Conservation (phyloP, 1,140 invertebrate species). For the Neodiprion lecontei region DNA sequence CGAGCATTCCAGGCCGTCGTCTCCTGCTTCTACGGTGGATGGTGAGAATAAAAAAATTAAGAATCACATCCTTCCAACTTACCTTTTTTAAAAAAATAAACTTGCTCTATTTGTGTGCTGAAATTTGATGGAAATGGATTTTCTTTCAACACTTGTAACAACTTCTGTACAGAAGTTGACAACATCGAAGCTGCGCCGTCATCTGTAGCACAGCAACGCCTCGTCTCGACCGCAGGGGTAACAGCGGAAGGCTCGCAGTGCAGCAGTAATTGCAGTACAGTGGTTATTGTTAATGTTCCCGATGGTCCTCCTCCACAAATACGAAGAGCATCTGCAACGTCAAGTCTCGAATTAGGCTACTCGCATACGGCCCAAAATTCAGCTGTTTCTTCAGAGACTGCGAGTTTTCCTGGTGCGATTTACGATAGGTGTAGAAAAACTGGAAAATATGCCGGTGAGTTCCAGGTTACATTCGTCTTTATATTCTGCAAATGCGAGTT, state of each 20-base stretch:
- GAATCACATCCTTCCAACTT: background rate
- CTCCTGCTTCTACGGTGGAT: constrained; percentile 47
- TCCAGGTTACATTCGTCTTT: background rate
- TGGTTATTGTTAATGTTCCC: constrained; percentile 72
- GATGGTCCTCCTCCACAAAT: constrained; percentile 61
- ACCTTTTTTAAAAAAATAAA: background rate
- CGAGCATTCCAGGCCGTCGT: constrained; percentile 40
- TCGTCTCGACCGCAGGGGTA: constrained; percentile 43
- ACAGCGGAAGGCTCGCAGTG: constrained; percentile 75
- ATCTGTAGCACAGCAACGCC: constrained; percentile 30
- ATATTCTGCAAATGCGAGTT: background rate
- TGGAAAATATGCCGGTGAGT: constrained; percentile 51
- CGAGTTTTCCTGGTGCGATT: constrained; percentile 59
- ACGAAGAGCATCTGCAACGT: constrained; percentile 70
- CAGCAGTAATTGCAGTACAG: constrained; percentile 82
- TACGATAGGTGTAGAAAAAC: constrained; percentile 58
- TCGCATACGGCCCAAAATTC: constrained; percentile 86
- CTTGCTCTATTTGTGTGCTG: background rate
- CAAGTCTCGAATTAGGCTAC: constrained; percentile 80
- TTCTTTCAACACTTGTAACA: background rate
- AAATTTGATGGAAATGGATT: background rate
- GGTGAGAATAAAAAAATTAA: constrained; percentile 32
- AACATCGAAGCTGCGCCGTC: constrained; percentile 39
- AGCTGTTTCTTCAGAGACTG: constrained; percentile 61
- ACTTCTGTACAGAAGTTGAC: constrained; percentile 46